A percentile compares a stretch with the other conserved stretches of the same genome.
phyloP scores from a whole-genome alignment of 1,140 invertebrate species.

The Ceratitis capitata region DNA sequence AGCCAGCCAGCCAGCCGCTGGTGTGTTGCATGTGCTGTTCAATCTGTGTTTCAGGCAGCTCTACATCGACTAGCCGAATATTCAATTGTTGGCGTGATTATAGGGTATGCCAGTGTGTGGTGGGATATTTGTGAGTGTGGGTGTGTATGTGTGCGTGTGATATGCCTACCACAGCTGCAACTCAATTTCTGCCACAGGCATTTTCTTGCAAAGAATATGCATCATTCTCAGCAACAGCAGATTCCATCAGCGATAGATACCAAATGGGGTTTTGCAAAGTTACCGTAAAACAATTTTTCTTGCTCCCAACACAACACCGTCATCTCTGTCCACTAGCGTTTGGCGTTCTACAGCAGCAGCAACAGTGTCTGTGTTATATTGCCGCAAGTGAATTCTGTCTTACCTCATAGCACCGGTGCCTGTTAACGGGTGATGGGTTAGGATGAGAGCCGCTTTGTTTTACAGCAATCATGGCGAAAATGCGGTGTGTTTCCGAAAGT shows the following conservation, averaged over 20 bases:
- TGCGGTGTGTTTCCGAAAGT: too few relatives aligned
- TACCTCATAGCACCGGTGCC: not conserved
- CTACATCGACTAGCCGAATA: not conserved
- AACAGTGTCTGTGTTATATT: not conserved
- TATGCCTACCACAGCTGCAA: not conserved
- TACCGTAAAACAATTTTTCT: constrained; percentile 7
- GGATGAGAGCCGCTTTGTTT: too few relatives aligned
- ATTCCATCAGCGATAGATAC: not conserved
- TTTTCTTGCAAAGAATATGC: not conserved
- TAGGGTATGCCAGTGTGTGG: too few relatives aligned
- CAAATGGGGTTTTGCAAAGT: constrained; percentile 1
- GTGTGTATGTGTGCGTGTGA: too few relatives aligned
- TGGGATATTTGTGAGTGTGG: too few relatives aligned
- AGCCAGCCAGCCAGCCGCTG: not conserved
- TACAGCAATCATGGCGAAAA: too few relatives aligned
- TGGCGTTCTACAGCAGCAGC: not conserved
- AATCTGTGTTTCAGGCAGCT: not conserved
- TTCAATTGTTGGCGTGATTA: not conserved
- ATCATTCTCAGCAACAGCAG: not conserved
- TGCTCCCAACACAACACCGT: not conserved
- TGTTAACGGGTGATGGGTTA: too few relatives aligned
- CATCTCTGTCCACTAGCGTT: not conserved
- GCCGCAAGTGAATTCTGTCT: constrained; percentile 23
- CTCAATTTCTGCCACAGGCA: not conserved
- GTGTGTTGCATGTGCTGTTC: not conserved